Percentiles rank a stretch among this genome's conserved stretches.
phyloP scores from a whole-genome alignment of 2,888 invertebrate genomes.

The Diaprepes abbreviatus region DNA sequence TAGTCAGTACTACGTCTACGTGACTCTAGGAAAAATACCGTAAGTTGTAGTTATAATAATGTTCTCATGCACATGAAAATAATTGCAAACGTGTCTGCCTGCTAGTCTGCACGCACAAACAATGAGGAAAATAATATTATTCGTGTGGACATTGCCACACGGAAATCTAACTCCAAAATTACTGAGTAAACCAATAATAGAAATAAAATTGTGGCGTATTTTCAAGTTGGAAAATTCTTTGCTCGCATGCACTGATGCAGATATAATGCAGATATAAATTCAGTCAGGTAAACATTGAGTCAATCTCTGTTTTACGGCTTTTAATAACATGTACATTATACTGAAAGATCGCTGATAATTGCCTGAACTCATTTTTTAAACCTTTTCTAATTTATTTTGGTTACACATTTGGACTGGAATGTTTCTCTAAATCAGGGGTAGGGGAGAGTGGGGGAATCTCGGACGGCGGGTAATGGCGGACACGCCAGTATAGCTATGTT shows the following conservation, averaged over 20 bases:
- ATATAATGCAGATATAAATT: conserved; percentile 12
- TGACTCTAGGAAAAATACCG: conserved; percentile 63
- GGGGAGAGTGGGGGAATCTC: too few species aligned
- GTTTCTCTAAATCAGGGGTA: too few species aligned
- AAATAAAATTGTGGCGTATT: conserved; percentile 23
- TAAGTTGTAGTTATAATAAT: conserved; percentile 58
- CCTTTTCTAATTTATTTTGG: too few species aligned
- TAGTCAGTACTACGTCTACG: conserved; percentile 62
- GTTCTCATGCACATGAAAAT: conserved; percentile 63
- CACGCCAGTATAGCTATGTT: too few species aligned
- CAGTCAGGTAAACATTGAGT: too few species aligned
- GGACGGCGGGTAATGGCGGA: too few species aligned
- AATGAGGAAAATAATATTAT: conserved; percentile 55
- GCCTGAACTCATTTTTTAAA: too few species aligned
- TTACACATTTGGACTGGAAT: too few species aligned
- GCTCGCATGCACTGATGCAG: conserved; percentile 26
- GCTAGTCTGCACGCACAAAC: conserved; percentile 65
- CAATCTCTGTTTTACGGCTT: too few species aligned
- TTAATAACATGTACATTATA: too few species aligned
- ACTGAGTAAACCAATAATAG: conserved; percentile 40
- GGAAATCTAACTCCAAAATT: conserved; percentile 46
- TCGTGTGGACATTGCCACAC: conserved; percentile 51
- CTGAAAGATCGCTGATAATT: too few species aligned
- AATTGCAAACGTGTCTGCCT: conserved; percentile 65
- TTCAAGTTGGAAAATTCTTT: conserved; percentile 28